A percentile compares a stretch with the other conserved stretches of the same genome.
phyloP scores from a whole-genome alignment of 1,140 invertebrate genomes.

The Zaprionus capensis region DNA sequence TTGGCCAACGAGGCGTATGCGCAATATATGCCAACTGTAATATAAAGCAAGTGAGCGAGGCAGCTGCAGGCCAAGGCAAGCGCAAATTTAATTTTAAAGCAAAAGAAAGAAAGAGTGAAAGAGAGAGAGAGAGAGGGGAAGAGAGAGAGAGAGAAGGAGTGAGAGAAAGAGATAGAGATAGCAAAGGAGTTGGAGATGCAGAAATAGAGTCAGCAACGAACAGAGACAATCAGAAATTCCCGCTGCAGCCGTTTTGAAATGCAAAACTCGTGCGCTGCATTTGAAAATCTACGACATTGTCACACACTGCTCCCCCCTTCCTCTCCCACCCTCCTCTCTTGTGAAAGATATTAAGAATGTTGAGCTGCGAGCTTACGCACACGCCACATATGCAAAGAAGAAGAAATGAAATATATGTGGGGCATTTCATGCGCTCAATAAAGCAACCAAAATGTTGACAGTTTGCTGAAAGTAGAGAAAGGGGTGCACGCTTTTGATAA shows the following conservation, averaged over 20 bases:
- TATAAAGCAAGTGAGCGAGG: conserved; percentile 2
- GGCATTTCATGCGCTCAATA: conserved; percentile 68
- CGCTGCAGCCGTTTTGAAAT: conserved; percentile 41
- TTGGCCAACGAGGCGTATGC: conserved; percentile 46
- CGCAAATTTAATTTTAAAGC: conserved; percentile 61
- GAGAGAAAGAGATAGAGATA: not conserved
- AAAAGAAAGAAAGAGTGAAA: not conserved
- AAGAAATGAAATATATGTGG: conserved; percentile 38
- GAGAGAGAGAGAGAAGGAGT: too few relatives aligned
- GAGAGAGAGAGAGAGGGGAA: too few relatives aligned
- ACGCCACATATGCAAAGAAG: conserved; percentile 62
- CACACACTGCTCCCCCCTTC: conserved; percentile 20
- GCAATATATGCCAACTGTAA: conserved; percentile 26
- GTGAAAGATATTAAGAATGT: conserved; percentile 47
- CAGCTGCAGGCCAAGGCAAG: conserved; percentile 19
- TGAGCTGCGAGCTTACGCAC: conserved; percentile 49
- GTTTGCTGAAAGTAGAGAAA: not conserved
- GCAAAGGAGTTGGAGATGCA: not conserved
- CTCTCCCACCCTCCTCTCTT: not conserved
- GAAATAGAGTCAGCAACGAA: conserved; percentile 21
- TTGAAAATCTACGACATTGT: conserved; percentile 71
- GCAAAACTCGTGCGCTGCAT: conserved; percentile 54
- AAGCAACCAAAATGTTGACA: conserved; percentile 37
- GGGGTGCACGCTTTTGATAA: conserved; percentile 42
- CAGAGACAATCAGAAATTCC: conserved; percentile 39